A percentile compares a stretch with the other conserved stretches of the same genome.
Conservation (phyloP, 2,113 vertebrate species). For the Anas platyrhynchos region DNA sequence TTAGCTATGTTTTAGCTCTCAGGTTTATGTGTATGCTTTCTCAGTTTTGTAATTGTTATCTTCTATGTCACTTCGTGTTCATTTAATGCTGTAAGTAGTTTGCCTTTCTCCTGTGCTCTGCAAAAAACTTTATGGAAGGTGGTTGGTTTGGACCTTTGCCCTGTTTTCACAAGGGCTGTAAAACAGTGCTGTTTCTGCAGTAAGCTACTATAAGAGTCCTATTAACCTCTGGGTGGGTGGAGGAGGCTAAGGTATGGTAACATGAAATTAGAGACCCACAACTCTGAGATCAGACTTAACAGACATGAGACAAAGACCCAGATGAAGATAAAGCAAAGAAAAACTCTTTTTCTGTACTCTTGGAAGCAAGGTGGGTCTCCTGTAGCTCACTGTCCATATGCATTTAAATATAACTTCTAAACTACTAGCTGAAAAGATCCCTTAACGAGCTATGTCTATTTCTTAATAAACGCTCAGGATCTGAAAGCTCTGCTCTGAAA, state of each 20-base stretch:
- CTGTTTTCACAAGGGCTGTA: fast-evolving
- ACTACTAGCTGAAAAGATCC: fast-evolving
- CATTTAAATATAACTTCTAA: neutral
- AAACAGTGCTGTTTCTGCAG: neutral
- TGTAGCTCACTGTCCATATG: neutral
- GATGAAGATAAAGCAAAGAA: fast-evolving
- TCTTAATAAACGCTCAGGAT: neutral
- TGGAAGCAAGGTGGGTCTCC: neutral
- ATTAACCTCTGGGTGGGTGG: fast-evolving
- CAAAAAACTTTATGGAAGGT: neutral
- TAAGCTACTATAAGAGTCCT: fast-evolving
- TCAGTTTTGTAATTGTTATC: neutral
- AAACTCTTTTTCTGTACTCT: fast-evolving
- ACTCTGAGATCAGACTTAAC: too few species aligned
- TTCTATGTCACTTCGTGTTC: neutral
- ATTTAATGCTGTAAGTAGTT: neutral
- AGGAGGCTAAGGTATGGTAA: fast-evolving
- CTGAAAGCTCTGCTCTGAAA: fast-evolving
- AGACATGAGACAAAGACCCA: too few species aligned
- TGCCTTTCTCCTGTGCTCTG: neutral
- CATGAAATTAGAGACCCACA: neutral
- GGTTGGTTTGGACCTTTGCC: fast-evolving
- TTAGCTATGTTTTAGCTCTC: fast-evolving
- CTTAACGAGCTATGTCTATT: fast-evolving
- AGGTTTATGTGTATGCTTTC: neutral